phyloP scores from a whole-genome alignment of 2,888 invertebrate genomes.

The Hyalella azteca region DNA sequence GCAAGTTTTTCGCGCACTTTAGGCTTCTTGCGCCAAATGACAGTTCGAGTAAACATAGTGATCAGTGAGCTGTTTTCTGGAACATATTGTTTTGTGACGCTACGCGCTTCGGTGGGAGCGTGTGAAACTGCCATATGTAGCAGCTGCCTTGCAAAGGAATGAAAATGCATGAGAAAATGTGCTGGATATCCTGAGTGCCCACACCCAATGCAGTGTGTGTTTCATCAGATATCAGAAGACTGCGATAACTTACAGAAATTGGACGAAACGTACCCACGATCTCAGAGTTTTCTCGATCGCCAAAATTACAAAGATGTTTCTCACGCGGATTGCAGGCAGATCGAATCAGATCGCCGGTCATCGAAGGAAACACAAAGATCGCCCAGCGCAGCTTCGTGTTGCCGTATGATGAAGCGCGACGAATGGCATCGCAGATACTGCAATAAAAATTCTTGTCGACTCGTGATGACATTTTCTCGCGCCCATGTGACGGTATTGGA shows the following conservation, averaged over 20 bases:
- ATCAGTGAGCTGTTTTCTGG: background rate
- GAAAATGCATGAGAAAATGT: background rate
- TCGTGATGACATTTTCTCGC: too few species aligned
- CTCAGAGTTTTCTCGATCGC: background rate
- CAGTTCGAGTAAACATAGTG: background rate
- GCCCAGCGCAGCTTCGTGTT: constrained; percentile 2
- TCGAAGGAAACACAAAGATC: constrained; percentile 5
- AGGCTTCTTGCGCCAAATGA: background rate
- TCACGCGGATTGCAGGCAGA: constrained; percentile 13
- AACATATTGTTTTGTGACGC: background rate
- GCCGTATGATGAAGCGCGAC: background rate
- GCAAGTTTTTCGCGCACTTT: background rate
- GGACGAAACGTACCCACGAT: background rate
- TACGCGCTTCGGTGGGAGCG: background rate
- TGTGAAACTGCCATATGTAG: background rate
- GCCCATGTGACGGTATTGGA: too few species aligned
- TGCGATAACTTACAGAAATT: constrained; percentile 17
- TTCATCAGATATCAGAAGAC: constrained; percentile 9
- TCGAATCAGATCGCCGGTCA: constrained; percentile 23
- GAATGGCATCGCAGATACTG: background rate
- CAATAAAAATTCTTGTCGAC: background rate
- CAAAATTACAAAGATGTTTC: background rate
- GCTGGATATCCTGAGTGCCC: background rate
- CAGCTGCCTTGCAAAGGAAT: too few species aligned
- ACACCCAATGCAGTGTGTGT: background rate